Conservation (phyloP, 2,888 invertebrate species). For the Thera obeliscata region DNA sequence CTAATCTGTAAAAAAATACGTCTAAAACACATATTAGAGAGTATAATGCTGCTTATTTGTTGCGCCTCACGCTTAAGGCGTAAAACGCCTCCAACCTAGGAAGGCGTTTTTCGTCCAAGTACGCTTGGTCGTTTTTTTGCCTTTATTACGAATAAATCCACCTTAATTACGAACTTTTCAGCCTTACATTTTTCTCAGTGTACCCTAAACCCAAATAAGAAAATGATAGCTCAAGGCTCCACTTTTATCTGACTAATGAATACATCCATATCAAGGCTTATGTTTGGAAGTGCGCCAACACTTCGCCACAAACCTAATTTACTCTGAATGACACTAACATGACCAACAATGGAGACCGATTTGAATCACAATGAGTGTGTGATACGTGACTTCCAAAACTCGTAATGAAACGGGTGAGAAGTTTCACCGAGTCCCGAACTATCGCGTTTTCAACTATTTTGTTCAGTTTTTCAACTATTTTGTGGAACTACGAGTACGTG, state of each 20-base stretch:
- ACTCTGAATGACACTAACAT: conserved; percentile 50
- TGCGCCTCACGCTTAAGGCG: too few species aligned
- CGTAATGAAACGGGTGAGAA: conserved; percentile 32
- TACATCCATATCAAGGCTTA: conserved; percentile 30
- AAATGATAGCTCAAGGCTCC: conserved; percentile 3
- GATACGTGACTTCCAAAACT: conserved; percentile 34
- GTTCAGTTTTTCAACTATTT: conserved; percentile 26
- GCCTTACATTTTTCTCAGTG: too few species aligned
- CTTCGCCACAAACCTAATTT: conserved; percentile 43
- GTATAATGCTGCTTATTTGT: too few species aligned
- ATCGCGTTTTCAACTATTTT: conserved; percentile 20
- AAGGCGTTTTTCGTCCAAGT: too few species aligned
- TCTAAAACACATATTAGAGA: too few species aligned
- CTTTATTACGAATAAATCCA: too few species aligned
- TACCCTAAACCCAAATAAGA: not conserved
- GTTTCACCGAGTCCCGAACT: conserved; percentile 22
- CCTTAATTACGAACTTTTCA: too few species aligned
- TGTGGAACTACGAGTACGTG: conserved; percentile 9
- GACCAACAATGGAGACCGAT: conserved; percentile 46
- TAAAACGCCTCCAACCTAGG: too few species aligned
- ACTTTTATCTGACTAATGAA: conserved; percentile 30
- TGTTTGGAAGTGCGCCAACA: conserved; percentile 48
- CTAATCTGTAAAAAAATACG: too few species aligned
- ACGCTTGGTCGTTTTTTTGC: too few species aligned
- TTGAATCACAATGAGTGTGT: conserved; percentile 50